phyloP scores from a whole-genome alignment of 2,797 vertebrate species.

The Chrysocyon brachyurus region DNA sequence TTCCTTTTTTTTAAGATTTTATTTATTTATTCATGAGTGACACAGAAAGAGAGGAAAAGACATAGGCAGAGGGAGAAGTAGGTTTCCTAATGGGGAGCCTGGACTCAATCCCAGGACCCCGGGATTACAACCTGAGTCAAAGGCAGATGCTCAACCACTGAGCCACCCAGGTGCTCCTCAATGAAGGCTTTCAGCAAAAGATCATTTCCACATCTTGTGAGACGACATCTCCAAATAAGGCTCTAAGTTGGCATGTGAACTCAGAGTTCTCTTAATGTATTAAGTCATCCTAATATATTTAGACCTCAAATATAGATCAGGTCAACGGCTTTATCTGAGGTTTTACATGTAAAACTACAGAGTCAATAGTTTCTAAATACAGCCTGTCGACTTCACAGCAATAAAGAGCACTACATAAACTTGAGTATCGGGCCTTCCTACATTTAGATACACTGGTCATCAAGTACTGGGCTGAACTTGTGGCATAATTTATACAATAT shows the following conservation, averaged over 20 bases:
- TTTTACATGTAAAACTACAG: neutral
- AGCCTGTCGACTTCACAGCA: neutral
- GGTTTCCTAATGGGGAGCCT: too few relatives aligned
- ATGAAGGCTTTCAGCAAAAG: neutral
- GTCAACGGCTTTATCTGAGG: neutral
- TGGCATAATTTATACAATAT: neutral
- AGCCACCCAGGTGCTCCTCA: neutral
- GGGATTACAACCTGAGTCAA: too few relatives aligned
- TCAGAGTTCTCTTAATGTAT: neutral
- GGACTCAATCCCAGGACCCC: too few relatives aligned
- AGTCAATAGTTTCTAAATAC: neutral
- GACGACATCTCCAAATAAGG: neutral
- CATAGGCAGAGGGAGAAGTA: too few relatives aligned
- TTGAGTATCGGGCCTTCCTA: neutral
- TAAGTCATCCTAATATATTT: neutral
- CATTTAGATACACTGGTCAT: neutral
- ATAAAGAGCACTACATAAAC: neutral
- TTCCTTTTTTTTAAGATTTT: neutral
- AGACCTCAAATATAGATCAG: neutral
- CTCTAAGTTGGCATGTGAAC: neutral
- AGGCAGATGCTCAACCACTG: too few relatives aligned
- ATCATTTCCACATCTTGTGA: neutral
- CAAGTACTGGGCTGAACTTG: neutral
- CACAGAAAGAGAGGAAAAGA: too few relatives aligned
- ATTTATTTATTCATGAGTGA: too few relatives aligned